Base-by-base conservation (phyloP, 1,140 invertebrate genomes). In the Acromyrmex echinatior region DNA sequence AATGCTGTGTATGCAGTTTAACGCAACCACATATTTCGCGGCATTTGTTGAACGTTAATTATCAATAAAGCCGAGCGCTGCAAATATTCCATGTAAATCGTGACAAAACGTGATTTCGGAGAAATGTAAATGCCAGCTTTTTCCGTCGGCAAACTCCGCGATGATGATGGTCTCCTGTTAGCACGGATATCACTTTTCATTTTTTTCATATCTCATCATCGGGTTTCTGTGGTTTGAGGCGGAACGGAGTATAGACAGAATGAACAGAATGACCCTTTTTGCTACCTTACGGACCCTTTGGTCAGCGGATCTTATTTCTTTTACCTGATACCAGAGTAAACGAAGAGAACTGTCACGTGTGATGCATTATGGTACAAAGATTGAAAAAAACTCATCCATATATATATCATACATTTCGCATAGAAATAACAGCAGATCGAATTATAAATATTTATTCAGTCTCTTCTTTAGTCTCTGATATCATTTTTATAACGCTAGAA, bases 161-260 rank as follows among this genome's bases (percentile, higher is more conserved):
- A 60, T 39, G 31, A 58, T 87, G 91, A 94, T 95, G 87, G 60
- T 94, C 93, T 94, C 95, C 94, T 95, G 94, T 92, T 95, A 92
- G 74, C 90, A 80, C 79, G 92, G 94, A 95, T 95, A 95, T 95
- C 94, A 94, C 93, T 95, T 95, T 95, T 95, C 94, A 95, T 95
- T 95, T 95, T 95, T 95, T 95, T 92, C 93, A 93, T 94, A 93
- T 88, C 87, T 84, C 76, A 18, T 87, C 78, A 65, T 53, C 39
- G 16, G 65, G 3, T 82, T 91, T 79, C 77, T 79, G 63, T 77
- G 63, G 63, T 80, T 71, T 49, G 25, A 39, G 82, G 58, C n/a
- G 62, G 51, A 74, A 74, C 28, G 53, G 7, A 53, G 21, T 21
- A 25, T 25, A 7, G 49, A 45, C 63, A 10, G 73, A 65, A 58